Percentiles rank a stretch among this genome's conserved stretches.
Evolutionary conservation across 2,888 invertebrate species (phyloP).

Genomic region (Buathra laborator): DNA sequence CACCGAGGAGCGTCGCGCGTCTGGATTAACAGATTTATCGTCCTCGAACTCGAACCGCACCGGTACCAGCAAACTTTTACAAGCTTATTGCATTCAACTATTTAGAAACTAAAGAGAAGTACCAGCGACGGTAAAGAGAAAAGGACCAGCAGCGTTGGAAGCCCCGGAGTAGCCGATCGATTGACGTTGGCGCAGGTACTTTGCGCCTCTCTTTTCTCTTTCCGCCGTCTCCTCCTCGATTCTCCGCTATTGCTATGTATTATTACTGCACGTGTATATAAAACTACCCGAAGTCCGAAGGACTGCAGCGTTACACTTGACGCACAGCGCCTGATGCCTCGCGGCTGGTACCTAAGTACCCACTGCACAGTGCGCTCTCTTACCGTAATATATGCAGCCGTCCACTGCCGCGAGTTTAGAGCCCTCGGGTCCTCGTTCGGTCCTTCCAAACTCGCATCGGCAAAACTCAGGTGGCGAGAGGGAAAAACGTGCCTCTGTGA

Average conservation of each 20-base stretch:
- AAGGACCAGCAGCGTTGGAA: constrained; percentile 3
- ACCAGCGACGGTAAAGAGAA: constrained; percentile 31
- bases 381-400: constrained; percentile 50
- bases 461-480: constrained; percentile 63
- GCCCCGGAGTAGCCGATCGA: constrained; percentile 52
- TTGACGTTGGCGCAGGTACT: constrained; percentile 60
- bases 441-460: constrained; percentile 5
- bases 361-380: neutral
- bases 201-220: constrained; percentile 33
- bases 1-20: constrained; percentile 27
- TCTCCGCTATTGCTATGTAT: constrained; percentile 5
- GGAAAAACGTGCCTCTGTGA: constrained; percentile 81
- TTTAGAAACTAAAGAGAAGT: constrained; percentile 38
- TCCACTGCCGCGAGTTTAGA: constrained; percentile 48
- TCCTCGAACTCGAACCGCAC: constrained; percentile 42
- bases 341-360: constrained; percentile 30
- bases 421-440: constrained; percentile 5
- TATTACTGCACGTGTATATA: constrained; percentile 34
- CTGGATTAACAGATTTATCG: constrained; percentile 66
- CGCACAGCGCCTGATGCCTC: constrained; percentile 58
- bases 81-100: constrained; percentile 49
- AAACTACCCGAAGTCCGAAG: constrained; percentile 20
- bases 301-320: constrained; percentile 49
- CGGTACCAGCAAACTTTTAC: constrained; percentile 61
- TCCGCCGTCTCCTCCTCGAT: neutral